phyloP scores from a whole-genome alignment of 2,888 invertebrate genomes.

The Drosophila merina region DNA sequence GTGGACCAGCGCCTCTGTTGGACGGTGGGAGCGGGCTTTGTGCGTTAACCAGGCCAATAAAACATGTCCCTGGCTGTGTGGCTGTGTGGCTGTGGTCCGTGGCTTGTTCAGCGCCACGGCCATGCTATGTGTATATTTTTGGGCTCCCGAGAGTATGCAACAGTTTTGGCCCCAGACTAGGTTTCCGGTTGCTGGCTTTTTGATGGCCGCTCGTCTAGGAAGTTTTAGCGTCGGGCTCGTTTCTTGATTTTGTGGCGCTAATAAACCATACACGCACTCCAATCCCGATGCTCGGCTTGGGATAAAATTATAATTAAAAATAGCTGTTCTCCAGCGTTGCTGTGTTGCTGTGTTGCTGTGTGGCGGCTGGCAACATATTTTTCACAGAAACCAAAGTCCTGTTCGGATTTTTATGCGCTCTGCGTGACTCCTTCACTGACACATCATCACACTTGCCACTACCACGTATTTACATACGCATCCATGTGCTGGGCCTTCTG shows the following conservation, averaged over 20 bases:
- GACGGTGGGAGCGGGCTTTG: conserved; percentile 24
- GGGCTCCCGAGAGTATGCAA: conserved; percentile 44
- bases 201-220: conserved; percentile 25
- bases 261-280: conserved; percentile 57
- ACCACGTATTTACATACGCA: conserved; percentile 15
- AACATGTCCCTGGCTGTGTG: conserved; percentile 49
- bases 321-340: conserved; percentile 28
- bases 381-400: conserved; percentile 56
- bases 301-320: conserved; percentile 78
- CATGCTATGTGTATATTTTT: conserved; percentile 8
- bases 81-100: conserved; percentile 20
- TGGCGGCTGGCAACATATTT: conserved; percentile 54
- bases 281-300: conserved; percentile 50
- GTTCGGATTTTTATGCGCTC: conserved; percentile 67
- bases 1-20: conserved; percentile 14
- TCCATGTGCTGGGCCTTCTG: conserved; percentile 12
- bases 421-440: conserved; percentile 65
- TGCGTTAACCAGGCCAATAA: conserved; percentile 62
- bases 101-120: conserved; percentile 16
- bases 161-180: conserved; percentile 33
- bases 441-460: conserved; percentile 31
- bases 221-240: conserved; percentile 28
- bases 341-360: not conserved
- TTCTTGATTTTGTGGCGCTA: conserved; percentile 60
- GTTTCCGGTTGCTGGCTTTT: conserved; percentile 25